Conservation (phyloP, 2,888 invertebrate genomes). For the Drosophila nigritarsus region DNA sequence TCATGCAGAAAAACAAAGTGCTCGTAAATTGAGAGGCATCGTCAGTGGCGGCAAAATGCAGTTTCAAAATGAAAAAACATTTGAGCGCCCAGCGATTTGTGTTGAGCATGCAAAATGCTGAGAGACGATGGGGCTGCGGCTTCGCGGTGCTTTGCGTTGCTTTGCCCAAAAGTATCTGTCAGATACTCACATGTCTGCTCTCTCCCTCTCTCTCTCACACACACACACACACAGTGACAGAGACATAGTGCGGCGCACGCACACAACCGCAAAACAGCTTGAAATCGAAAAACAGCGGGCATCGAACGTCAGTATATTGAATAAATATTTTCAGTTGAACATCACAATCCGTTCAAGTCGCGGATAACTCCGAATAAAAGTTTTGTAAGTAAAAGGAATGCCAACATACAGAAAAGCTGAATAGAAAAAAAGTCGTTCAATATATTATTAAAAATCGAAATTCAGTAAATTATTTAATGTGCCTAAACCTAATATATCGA, state of each 20-base stretch:
- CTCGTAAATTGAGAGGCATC: conserved; percentile 54
- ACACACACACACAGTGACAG: conserved; percentile 27
- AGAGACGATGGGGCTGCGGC: conserved; percentile 25
- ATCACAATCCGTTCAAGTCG: conserved; percentile 86
- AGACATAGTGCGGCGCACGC: conserved; percentile 21
- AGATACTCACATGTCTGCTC: conserved; percentile 44
- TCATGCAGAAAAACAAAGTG: conserved; percentile 37
- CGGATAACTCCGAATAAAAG: conserved; percentile 85
- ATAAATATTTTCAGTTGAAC: conserved; percentile 86
- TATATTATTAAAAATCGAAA: conserved; percentile 4
- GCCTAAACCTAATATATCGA: conserved; percentile 2
- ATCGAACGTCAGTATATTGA: conserved; percentile 84
- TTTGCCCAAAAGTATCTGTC: conserved; percentile 61
- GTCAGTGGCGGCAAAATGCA: conserved; percentile 55
- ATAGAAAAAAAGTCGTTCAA: conserved; percentile 4
- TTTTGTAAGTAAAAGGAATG: conserved; percentile 84
- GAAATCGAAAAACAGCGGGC: conserved; percentile 76
- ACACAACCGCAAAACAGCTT: conserved; percentile 53
- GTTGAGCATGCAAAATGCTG: conserved; percentile 71
- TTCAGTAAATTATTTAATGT: conserved; percentile 16
- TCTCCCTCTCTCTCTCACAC: conserved; percentile 20
- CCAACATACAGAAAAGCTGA: conserved; percentile 19
- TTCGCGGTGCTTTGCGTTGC: conserved; percentile 29
- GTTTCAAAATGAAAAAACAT: conserved; percentile 63
- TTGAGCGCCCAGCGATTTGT: conserved; percentile 48